phyloP scores from a whole-genome alignment of 2,888 invertebrate species.

The Agonopterix alstromeriana region DNA sequence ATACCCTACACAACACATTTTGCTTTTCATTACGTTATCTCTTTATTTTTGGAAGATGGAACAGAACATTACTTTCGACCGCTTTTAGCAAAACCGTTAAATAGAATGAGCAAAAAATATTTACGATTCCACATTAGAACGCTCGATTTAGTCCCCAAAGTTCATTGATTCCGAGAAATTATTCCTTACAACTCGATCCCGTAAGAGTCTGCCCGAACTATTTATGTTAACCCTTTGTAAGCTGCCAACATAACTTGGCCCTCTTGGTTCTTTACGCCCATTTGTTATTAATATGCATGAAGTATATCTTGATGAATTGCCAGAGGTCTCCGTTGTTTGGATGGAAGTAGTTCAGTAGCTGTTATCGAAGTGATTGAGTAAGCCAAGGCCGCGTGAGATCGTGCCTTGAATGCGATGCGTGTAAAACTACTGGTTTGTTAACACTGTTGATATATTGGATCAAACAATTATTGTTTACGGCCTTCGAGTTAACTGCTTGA shows the following conservation, averaged over 20 bases:
- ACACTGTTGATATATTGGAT: too few species aligned
- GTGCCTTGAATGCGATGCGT: conserved; percentile 37
- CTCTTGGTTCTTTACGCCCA: neutral
- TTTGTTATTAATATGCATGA: conserved; percentile 1
- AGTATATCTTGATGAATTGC: conserved; percentile 2
- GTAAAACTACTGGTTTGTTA: conserved; percentile 7
- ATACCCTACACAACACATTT: too few species aligned
- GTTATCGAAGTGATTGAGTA: conserved; percentile 36
- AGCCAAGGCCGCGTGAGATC: conserved; percentile 33
- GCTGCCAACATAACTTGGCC: conserved; percentile 6
- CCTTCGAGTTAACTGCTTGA: neutral
- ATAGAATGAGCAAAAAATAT: too few species aligned
- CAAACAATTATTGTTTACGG: conserved; percentile 9
- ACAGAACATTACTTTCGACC: too few species aligned
- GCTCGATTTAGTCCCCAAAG: neutral
- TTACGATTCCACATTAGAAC: too few species aligned
- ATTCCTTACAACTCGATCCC: conserved; percentile 6
- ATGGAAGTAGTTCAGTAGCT: conserved; percentile 23
- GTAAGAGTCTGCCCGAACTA: conserved; percentile 7
- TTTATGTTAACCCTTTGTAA: conserved; percentile 8
- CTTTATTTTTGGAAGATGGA: too few species aligned
- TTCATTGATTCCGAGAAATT: conserved; percentile 1
- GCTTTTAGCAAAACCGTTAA: too few species aligned
- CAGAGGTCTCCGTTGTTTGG: conserved; percentile 15
- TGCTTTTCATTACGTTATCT: too few species aligned